phyloP scores from a whole-genome alignment of 2,113 vertebrate genomes.

The Hypomesus transpacificus region DNA sequence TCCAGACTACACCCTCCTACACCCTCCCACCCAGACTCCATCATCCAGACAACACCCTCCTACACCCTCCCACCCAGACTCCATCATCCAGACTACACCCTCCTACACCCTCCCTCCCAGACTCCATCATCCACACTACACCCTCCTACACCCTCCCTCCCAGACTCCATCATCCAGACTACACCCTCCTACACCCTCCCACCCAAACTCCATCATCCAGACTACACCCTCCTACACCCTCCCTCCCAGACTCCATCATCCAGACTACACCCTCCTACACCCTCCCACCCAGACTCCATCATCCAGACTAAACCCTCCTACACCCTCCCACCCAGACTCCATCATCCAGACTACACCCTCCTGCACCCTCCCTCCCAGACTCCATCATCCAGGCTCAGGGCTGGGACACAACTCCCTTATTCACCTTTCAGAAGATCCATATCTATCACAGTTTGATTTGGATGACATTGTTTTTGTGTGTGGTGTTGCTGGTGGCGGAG shows the following conservation, averaged over 20 bases:
- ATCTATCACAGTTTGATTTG: slow-evolving; percentile 30
- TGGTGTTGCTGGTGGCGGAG: not conserved
- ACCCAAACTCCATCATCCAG: no score
- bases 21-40: not conserved
- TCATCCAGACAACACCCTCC: not conserved
- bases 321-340: not conserved
- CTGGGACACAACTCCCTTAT: not conserved
- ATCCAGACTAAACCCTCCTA: not conserved
- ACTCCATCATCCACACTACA: no score
- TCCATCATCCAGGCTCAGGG: no score
- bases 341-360: no score
- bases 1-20: not conserved
- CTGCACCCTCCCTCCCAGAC: not conserved
- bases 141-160: not conserved
- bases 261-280: not conserved
- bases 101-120: not conserved
- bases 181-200: not conserved
- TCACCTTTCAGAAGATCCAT: slow-evolving; percentile 16
- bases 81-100: no score
- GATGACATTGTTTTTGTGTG: slow-evolving; percentile 25
- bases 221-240: not conserved
- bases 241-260: no score
- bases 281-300: not conserved
- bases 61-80: not conserved
- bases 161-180: no score